These are phyloP conservation scores for Silurus glanis DNA, from an alignment of 2,113 vertebrate species.

Conservation along the genomic window DNA sequence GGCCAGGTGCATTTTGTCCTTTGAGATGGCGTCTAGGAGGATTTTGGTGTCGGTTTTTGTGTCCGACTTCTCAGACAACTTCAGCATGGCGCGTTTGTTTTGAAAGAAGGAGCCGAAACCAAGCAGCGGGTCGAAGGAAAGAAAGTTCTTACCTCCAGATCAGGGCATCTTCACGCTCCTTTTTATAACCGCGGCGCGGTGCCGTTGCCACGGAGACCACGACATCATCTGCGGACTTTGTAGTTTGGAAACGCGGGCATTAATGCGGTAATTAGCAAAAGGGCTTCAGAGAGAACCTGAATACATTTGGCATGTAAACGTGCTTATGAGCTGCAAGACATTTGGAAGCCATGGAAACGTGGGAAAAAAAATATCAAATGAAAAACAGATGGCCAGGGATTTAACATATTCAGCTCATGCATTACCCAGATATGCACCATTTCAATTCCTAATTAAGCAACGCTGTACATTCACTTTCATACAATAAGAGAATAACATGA, in stretches of 20 bases:
- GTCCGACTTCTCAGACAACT: slow-evolving; percentile 47
- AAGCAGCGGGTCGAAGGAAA: slow-evolving; percentile 33
- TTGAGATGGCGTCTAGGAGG: slow-evolving; percentile 72
- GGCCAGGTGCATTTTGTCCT: slow-evolving; percentile 71
- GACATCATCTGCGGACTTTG: slow-evolving; percentile 58
- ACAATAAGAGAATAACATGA: background rate
- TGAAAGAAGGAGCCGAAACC: background rate
- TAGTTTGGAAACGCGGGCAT: slow-evolving; percentile 65
- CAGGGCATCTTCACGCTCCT: slow-evolving; percentile 40
- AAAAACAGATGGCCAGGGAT: background rate
- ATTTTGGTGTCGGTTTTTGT: slow-evolving; percentile 61
- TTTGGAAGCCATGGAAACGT: background rate
- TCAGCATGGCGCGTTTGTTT: slow-evolving; percentile 57
- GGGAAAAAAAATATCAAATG: background rate
- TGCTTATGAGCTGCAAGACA: slow-evolving; percentile 39
- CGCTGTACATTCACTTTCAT: background rate
- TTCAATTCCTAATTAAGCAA: background rate
- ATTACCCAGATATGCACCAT: background rate
- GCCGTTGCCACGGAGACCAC: slow-evolving; percentile 66
- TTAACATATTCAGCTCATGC: slow-evolving; percentile 12
- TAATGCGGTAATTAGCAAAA: slow-evolving; percentile 59
- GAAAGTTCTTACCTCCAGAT: slow-evolving; percentile 34
- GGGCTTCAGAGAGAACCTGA: slow-evolving; percentile 47
- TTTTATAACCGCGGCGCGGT: slow-evolving; percentile 52
- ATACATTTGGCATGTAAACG: slow-evolving; percentile 55